A percentile compares a stretch with the other conserved stretches of the same genome.
phyloP scores from a whole-genome alignment of 2,113 vertebrate genomes.

The Glaucomys volans region DNA sequence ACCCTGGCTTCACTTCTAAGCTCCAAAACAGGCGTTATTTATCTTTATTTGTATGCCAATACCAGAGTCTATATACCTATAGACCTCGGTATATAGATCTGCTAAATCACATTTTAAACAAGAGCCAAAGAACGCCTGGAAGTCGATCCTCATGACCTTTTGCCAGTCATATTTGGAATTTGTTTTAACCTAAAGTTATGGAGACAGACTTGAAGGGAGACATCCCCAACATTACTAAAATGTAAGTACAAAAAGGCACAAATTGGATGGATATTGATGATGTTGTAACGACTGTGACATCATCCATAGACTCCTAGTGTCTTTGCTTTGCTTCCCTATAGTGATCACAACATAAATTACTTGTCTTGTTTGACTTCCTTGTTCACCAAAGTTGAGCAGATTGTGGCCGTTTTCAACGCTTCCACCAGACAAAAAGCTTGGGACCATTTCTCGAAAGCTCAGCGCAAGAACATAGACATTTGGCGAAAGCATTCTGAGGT shows the following conservation, averaged over 20 bases:
- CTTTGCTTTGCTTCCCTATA: conserved; percentile 93
- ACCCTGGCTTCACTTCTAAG: background rate
- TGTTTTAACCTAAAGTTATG: conserved; percentile 87
- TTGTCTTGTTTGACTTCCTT: conserved; percentile 99
- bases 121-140: conserved; percentile 9
- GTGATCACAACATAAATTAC: conserved; percentile 97
- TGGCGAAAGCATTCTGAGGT: conserved; percentile 99
- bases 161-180: conserved; percentile 55
- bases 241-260: conserved; percentile 92
- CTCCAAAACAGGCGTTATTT: background rate
- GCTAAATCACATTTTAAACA: conserved; percentile 15
- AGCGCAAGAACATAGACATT: conserved; percentile 99
- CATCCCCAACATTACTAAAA: conserved; percentile 88
- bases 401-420: conserved; percentile 98
- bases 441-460: conserved; percentile 99
- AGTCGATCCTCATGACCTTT: background rate
- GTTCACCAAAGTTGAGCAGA: conserved; percentile 99
- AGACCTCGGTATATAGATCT: conserved; percentile 28
- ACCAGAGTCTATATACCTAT: background rate
- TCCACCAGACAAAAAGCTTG: conserved; percentile 99
- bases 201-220: conserved; percentile 89
- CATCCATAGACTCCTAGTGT: conserved; percentile 92
- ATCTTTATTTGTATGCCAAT: background rate
- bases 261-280: conserved; percentile 90
- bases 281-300: conserved; percentile 87